These are phyloP conservation scores for Tolmerus cingulatus DNA, from an alignment of 2,888 invertebrate genomes.

Conservation along the genomic window DNA sequence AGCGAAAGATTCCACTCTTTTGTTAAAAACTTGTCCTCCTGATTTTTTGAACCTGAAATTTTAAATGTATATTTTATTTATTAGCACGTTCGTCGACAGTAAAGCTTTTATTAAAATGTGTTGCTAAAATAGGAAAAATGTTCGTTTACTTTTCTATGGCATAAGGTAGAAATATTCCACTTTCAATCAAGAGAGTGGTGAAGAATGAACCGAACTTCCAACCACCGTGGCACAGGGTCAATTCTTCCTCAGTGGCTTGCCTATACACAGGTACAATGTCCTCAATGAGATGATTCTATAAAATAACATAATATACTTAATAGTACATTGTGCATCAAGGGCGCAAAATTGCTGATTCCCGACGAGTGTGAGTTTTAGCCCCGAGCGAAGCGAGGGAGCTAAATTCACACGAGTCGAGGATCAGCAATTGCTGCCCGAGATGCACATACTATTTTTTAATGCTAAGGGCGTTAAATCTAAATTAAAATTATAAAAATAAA, in stretches of 20 bases:
- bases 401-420: too few species aligned
- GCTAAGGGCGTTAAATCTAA: too few species aligned
- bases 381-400: too few species aligned
- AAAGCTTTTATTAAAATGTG: too few species aligned
- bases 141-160: slow-evolving; percentile 70
- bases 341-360: too few species aligned
- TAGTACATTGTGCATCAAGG: too few species aligned
- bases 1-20: slow-evolving; percentile 69
- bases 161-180: slow-evolving; percentile 80
- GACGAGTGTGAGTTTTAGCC: too few species aligned
- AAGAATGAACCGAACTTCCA: slow-evolving; percentile 88
- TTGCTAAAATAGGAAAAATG: background rate
- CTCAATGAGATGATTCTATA: slow-evolving; percentile 79
- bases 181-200: slow-evolving; percentile 80
- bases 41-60: slow-evolving; percentile 66
- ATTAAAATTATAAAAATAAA: too few species aligned
- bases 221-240: slow-evolving; percentile 73
- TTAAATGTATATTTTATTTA: background rate
- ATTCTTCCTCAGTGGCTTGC: slow-evolving; percentile 74
- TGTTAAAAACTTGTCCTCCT: slow-evolving; percentile 71
- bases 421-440: too few species aligned
- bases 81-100: too few species aligned
- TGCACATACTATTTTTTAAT: too few species aligned
- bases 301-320: slow-evolving; percentile 37
- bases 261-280: slow-evolving; percentile 79